A percentile compares a stretch with the other conserved stretches of the same genome.
phyloP scores from a whole-genome alignment of 2,888 invertebrate species.

The Halictus ligatus region DNA sequence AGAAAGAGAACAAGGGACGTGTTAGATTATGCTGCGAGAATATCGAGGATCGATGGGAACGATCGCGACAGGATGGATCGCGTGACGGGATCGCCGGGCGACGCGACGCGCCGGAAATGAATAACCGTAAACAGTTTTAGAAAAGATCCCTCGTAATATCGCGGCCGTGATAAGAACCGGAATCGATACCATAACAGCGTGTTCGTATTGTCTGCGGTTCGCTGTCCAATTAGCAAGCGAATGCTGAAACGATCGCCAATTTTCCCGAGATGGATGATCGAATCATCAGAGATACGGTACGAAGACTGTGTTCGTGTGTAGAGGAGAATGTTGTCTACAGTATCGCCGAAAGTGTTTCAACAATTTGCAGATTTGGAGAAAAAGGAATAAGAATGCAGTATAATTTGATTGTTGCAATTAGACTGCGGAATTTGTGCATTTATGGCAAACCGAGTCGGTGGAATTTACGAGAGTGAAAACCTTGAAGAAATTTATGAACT shows the following conservation, averaged over 20 bases:
- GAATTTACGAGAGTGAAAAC: no score
- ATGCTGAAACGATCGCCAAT: background rate
- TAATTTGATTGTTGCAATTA: background rate
- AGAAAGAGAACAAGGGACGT: slow-evolving; percentile 25
- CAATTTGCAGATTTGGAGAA: background rate
- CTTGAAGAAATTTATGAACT: no score
- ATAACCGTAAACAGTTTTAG: background rate
- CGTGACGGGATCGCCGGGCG: slow-evolving; percentile 8
- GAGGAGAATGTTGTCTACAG: background rate
- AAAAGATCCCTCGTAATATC: background rate
- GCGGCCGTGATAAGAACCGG: background rate
- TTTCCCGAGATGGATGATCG: background rate
- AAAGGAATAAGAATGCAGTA: background rate
- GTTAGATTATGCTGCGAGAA: slow-evolving; percentile 24
- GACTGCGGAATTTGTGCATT: background rate
- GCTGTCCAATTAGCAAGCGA: background rate
- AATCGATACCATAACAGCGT: background rate
- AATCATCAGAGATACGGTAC: no score
- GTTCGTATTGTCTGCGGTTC: background rate
- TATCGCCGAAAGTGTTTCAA: background rate
- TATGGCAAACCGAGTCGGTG: no score
- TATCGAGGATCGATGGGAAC: slow-evolving; percentile 4
- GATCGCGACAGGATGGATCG: slow-evolving; percentile 18
- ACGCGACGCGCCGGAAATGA: background rate
- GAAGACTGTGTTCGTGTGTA: background rate